A percentile compares a stretch with the other conserved stretches of the same genome.
Conservation (phyloP, 2,888 invertebrate species). For the Tetrapedia diversipes region DNA sequence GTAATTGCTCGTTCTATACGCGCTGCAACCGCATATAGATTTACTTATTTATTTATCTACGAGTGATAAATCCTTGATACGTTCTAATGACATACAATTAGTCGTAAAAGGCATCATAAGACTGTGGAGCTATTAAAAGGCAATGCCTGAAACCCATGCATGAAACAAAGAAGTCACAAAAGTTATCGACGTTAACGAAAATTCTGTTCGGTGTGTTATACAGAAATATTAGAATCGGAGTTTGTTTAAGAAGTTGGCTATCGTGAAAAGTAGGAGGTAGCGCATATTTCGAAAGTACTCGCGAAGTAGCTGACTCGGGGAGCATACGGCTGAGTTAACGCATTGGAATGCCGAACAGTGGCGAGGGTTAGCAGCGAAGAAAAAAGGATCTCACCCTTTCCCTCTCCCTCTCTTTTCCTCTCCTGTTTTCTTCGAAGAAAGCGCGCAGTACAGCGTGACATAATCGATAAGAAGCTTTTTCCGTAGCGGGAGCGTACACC, state of each 20-base stretch:
- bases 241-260: not conserved
- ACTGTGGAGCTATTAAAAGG: too few species aligned
- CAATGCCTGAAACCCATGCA: too few species aligned
- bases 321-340: constrained; percentile 27
- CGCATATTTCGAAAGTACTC: constrained; percentile 41
- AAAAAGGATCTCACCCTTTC: constrained; percentile 33
- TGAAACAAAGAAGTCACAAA: too few species aligned
- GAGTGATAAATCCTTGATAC: too few species aligned
- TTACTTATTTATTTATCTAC: too few species aligned
- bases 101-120: too few species aligned
- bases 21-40: not conserved
- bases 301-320: constrained; percentile 13
- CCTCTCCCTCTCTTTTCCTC: constrained; percentile 11
- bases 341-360: constrained; percentile 33
- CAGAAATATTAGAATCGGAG: too few species aligned
- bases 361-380: constrained; percentile 20
- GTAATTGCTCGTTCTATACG: not conserved
- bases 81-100: too few species aligned
- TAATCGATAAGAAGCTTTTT: constrained; percentile 65
- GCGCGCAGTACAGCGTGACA: constrained; percentile 50
- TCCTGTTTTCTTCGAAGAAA: constrained; percentile 48
- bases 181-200: too few species aligned
- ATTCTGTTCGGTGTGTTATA: too few species aligned
- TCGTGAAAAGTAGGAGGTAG: constrained; percentile 28
- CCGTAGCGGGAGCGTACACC: constrained; percentile 7